Evolutionary conservation across 2,797 vertebrate species (phyloP).

Genomic region (Setipinna tenuifilis): DNA sequence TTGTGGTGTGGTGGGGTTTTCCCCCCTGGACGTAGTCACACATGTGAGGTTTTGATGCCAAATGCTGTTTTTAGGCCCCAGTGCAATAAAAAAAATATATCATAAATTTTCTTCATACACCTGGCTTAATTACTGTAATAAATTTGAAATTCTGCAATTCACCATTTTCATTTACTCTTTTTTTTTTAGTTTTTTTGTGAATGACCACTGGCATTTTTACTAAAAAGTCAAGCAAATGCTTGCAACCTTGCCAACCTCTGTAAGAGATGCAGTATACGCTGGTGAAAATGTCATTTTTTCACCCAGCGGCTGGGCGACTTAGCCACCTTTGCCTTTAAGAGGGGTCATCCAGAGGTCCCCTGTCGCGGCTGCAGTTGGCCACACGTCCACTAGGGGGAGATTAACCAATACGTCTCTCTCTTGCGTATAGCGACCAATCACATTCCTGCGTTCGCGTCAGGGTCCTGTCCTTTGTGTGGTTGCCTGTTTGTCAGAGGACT

Average conservation of each 20-base stretch:
- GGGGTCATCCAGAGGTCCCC: constrained; percentile 26
- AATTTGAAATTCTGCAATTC: background rate
- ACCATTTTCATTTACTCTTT: background rate
- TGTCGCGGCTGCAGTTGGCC: constrained; percentile 13
- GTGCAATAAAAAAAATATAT: background rate
- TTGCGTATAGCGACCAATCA: constrained; percentile 56
- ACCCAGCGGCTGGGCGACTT: background rate
- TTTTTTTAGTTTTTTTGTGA: background rate
- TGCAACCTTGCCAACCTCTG: background rate
- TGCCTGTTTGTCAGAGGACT: background rate
- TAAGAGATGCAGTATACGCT: background rate
- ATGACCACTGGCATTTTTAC: background rate
- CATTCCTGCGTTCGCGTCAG: constrained; percentile 52
- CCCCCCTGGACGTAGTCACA: background rate
- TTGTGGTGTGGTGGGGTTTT: constrained; percentile 34
- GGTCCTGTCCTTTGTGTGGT: constrained; percentile 60
- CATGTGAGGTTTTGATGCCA: background rate
- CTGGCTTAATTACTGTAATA: background rate
- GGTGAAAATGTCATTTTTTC: background rate
- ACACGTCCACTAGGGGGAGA: constrained; percentile 59
- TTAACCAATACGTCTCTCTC: constrained; percentile 56
- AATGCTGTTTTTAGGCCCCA: background rate
- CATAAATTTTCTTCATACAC: background rate
- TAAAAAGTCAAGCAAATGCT: background rate
- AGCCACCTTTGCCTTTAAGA: background rate